These are phyloP conservation scores for Dolichopus griseipennis DNA, from an alignment of 2,888 invertebrate genomes.

Conservation along the genomic window DNA sequence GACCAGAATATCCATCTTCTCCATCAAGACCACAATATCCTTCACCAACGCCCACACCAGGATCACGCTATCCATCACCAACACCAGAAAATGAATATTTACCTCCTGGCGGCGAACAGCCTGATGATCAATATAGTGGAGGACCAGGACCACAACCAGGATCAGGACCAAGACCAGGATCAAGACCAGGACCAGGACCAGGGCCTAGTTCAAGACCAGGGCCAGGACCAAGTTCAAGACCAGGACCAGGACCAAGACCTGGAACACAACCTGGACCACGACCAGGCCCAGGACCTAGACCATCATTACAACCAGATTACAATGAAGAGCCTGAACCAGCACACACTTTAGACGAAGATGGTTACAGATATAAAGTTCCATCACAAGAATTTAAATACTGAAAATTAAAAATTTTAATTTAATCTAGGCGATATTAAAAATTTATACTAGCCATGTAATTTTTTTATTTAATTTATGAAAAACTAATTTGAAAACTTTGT, in stretches of 20 bases:
- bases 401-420: slow-evolving; percentile 7
- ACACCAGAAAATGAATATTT: slow-evolving; percentile 4
- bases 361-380: slow-evolving; percentile 41
- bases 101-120: slow-evolving; percentile 7
- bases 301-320: background rate
- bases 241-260: background rate
- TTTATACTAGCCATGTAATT: background rate
- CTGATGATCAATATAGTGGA: background rate
- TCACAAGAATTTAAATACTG: slow-evolving; percentile 37
- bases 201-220: background rate
- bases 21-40: background rate
- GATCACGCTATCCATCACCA: slow-evolving; percentile 10
- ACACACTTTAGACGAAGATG: slow-evolving; percentile 33
- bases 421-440: background rate
- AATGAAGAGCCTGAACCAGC: slow-evolving; percentile 15
- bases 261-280: slow-evolving; percentile 8
- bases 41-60: slow-evolving; percentile 2
- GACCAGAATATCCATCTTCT: background rate
- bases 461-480: background rate
- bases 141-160: background rate
- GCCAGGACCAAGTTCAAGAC: slow-evolving; percentile 1
- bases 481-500: background rate
- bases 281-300: slow-evolving; percentile 4
- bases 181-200: slow-evolving; percentile 7
- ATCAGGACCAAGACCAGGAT: background rate